Evolutionary conservation across 2,888 invertebrate genomes (phyloP).

Genomic region (Dysmachus trigonus): DNA sequence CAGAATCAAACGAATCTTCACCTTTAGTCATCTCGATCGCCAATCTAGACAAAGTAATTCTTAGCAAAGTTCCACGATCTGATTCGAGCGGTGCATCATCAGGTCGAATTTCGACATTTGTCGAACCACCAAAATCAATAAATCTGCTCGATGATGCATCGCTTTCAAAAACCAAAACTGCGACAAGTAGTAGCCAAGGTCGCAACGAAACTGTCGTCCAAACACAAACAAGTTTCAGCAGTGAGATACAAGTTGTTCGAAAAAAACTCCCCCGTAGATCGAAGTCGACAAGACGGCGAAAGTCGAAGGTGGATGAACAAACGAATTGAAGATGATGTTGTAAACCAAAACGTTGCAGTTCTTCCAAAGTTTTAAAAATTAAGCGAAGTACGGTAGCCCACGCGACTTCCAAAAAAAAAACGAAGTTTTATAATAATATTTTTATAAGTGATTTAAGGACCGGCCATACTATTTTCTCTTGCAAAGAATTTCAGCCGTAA

Average conservation of each 20-base stretch:
- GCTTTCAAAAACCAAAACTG: conserved; percentile 42
- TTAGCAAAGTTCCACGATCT: conserved; percentile 59
- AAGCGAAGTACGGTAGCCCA: background rate
- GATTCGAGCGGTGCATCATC: conserved; percentile 60
- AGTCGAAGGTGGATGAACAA: background rate
- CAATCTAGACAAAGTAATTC: conserved; percentile 63
- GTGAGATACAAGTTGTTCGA: conserved; percentile 59
- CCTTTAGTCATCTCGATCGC: conserved; percentile 64
- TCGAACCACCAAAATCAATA: conserved; percentile 55
- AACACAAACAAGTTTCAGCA: conserved; percentile 59
- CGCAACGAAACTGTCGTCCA: conserved; percentile 51
- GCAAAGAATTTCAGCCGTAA: background rate
- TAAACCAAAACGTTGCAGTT: background rate
- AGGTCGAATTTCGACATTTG: conserved; percentile 56
- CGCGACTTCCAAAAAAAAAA: background rate
- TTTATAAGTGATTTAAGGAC: background rate
- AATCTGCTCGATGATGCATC: conserved; percentile 9
- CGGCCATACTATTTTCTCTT: background rate
- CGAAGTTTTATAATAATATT: background rate
- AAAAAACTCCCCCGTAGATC: conserved; percentile 56
- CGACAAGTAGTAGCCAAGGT: conserved; percentile 48
- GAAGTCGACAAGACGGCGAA: conserved; percentile 51
- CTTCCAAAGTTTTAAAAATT: background rate
- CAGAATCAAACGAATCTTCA: conserved; percentile 64
- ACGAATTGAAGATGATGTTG: background rate